Base-by-base conservation (phyloP, 2,113 vertebrate species). In the Hippopotamus amphibius region DNA sequence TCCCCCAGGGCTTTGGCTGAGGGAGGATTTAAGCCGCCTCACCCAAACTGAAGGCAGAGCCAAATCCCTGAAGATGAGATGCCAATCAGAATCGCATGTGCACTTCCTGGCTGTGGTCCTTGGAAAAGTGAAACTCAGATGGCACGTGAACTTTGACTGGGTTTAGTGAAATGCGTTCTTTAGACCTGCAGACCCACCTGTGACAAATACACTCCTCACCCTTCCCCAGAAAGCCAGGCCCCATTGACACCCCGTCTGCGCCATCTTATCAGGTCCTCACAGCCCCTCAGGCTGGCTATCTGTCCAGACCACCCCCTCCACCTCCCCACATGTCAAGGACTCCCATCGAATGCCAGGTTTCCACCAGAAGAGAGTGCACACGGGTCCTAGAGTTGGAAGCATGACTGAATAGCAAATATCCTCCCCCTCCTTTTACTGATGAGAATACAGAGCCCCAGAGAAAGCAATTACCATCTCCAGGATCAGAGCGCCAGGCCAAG, bases 121-220 rank as follows among this genome's bases (percentile, higher is more conserved):
- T 24, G 21, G 50, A 80, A 69, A 94, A 96, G 74, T 30, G 95
- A 93, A 95, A 95, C 48, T 50, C 41, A 0, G 76, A 57, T 4
- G 4, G 46, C 22, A 5, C 11, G 63, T 90, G 97, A 86, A 92
- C 97, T 96, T 97, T 95, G 94, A 15, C 63, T 71, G 69, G 59
- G 24, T 53, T 83, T 48, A 2, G 46, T 6, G 43, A 37, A 37
- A n/a, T 7, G 77, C 57, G 19, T 53, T 43, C 33, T 33, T 10
- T 15, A 46, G 63, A 82, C 7, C 6, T 43, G 21, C 50, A 57
- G 53, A n/a, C 6, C 13, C 33, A 72, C 7, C 0, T 3, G 13
- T 33, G 68, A 55, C 6, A 3, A 6, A 4, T 37, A 2, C 22
- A 11, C 14, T 41, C 13, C 17, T 41, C 15, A 2, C 1, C 21